A percentile compares a stretch with the other conserved stretches of the same genome.
Conservation (phyloP, 2,888 invertebrate species). For the Xylocampa areola region DNA sequence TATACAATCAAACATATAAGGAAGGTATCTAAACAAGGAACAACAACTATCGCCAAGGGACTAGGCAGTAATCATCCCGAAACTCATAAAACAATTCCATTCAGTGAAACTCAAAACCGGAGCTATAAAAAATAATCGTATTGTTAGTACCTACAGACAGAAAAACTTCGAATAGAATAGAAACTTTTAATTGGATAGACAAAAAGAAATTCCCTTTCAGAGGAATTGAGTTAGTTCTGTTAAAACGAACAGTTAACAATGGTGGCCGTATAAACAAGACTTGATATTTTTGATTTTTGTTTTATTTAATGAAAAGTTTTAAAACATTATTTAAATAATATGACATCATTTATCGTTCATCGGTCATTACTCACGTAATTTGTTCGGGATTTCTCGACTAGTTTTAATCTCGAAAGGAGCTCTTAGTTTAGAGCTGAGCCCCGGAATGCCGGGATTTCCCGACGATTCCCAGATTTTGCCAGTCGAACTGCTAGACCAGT, state of each 20-base stretch:
- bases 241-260: constrained; percentile 9
- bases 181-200: constrained; percentile 61
- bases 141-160: constrained; percentile 24
- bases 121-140: constrained; percentile 48
- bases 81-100: constrained; percentile 51
- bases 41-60: constrained; percentile 44
- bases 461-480: too few relatives aligned
- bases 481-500: too few relatives aligned
- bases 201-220: constrained; percentile 19
- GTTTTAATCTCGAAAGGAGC: too few relatives aligned
- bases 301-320: too few relatives aligned
- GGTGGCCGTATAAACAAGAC: background rate
- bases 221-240: constrained; percentile 11
- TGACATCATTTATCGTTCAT: too few relatives aligned
- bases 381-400: too few relatives aligned
- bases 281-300: background rate
- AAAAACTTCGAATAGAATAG: constrained; percentile 36
- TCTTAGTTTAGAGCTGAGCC: too few relatives aligned
- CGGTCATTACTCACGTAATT: too few relatives aligned
- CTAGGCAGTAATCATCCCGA: constrained; percentile 41
- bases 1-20: constrained; percentile 7
- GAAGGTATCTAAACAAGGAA: constrained; percentile 15
- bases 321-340: too few relatives aligned
- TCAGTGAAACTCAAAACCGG: constrained; percentile 37
- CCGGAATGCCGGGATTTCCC: too few relatives aligned